Evolutionary conservation across 2,888 invertebrate species (phyloP).

Genomic region (Drosophila antonietae): DNA sequence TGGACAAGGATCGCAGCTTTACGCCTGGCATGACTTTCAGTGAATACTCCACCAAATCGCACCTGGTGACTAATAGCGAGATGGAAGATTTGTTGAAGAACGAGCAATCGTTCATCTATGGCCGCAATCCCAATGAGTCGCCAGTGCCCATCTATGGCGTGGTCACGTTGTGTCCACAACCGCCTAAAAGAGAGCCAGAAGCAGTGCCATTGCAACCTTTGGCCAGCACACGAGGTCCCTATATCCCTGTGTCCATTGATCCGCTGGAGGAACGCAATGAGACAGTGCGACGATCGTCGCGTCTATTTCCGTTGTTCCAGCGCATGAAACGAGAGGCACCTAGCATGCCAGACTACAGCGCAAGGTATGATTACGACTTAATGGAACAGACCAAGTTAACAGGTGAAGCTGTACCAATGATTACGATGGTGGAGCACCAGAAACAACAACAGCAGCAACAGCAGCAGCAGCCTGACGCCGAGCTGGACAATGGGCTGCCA

Average conservation of each 20-base stretch:
- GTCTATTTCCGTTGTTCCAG: slow-evolving; percentile 79
- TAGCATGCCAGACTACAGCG: slow-evolving; percentile 33
- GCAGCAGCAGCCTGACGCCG: slow-evolving; percentile 24
- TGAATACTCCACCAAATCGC: slow-evolving; percentile 84
- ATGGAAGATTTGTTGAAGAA: slow-evolving; percentile 83
- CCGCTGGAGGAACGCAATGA: slow-evolving; percentile 74
- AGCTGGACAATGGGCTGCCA: slow-evolving; percentile 60
- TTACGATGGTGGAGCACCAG: not conserved
- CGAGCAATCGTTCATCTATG: slow-evolving; percentile 87
- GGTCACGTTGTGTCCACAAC: slow-evolving; percentile 85
- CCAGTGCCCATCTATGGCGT: slow-evolving; percentile 87
- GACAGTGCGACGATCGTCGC: slow-evolving; percentile 79
- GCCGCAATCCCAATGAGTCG: slow-evolving; percentile 86
- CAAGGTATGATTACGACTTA: slow-evolving; percentile 47
- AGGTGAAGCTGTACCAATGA: slow-evolving; percentile 14
- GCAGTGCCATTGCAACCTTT: slow-evolving; percentile 18
- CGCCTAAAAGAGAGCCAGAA: slow-evolving; percentile 24
- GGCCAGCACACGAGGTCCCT: slow-evolving; percentile 77
- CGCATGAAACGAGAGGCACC: slow-evolving; percentile 66
- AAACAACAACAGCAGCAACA: not conserved
- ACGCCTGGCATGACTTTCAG: slow-evolving; percentile 76
- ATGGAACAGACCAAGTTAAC: slow-evolving; percentile 56
- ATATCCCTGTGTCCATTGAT: slow-evolving; percentile 82
- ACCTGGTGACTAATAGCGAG: slow-evolving; percentile 85
- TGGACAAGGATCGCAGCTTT: slow-evolving; percentile 79